Percentiles rank a stretch among this genome's conserved stretches.
Evolutionary conservation across 2,113 vertebrate genomes (phyloP).

Genomic region (Smithornis capensis): DNA sequence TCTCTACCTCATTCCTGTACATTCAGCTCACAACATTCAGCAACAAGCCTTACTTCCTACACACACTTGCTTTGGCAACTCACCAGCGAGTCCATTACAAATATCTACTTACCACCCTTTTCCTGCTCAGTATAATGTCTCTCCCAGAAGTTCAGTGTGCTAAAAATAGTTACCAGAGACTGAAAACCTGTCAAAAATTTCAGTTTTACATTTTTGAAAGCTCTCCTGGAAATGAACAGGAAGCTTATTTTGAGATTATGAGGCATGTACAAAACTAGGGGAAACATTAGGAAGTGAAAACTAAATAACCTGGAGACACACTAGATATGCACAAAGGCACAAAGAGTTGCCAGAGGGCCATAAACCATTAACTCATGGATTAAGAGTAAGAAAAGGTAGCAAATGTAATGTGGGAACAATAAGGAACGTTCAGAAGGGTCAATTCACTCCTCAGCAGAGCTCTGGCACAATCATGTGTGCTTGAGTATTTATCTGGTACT

Average conservation of each 20-base stretch:
- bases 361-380: neutral
- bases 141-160: neutral
- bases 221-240: neutral
- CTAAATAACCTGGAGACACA: neutral
- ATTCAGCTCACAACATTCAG: neutral
- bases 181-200: neutral
- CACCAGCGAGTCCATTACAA: neutral
- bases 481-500: neutral
- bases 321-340: neutral
- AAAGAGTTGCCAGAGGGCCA: neutral
- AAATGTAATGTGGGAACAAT: neutral
- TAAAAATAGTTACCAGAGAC: neutral
- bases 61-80: neutral
- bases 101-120: fast-evolving
- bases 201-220: neutral
- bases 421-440: neutral
- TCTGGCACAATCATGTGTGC: fast-evolving
- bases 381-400: neutral
- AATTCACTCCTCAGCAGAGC: neutral
- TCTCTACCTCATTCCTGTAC: neutral
- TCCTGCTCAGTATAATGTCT: neutral
- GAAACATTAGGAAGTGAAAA: neutral
- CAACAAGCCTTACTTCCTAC: neutral
- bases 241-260: neutral
- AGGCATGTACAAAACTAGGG: neutral